Conservation (phyloP, 2,888 invertebrate species). For the Aphodius granarius region DNA sequence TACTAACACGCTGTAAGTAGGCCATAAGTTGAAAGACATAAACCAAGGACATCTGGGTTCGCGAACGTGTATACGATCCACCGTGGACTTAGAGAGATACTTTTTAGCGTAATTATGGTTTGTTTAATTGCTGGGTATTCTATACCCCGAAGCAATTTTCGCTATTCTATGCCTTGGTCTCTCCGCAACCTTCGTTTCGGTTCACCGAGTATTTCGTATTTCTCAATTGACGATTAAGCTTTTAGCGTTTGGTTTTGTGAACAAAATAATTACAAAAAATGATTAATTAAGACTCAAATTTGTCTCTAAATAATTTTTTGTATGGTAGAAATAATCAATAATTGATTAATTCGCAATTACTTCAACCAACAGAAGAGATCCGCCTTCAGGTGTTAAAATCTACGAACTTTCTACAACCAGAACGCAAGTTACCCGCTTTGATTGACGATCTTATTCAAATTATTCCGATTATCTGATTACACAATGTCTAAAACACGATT, state of each 20-base stretch:
- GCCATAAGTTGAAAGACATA: constrained; percentile 65
- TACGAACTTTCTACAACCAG: not conserved
- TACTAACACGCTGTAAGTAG: constrained; percentile 48
- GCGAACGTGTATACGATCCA: constrained; percentile 51
- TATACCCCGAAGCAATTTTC: constrained; percentile 34
- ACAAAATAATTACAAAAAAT: too few relatives aligned
- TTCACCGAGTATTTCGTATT: constrained; percentile 27
- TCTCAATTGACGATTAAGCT: not conserved
- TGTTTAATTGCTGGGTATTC: constrained; percentile 41
- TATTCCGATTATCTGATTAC: not conserved
- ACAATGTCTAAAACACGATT: not conserved
- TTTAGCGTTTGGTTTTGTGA: too few relatives aligned
- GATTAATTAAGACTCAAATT: too few relatives aligned
- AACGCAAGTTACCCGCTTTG: not conserved
- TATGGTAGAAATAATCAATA: too few relatives aligned
- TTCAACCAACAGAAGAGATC: not conserved
- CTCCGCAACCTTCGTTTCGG: constrained; percentile 24
- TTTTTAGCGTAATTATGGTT: constrained; percentile 40
- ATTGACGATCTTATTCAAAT: not conserved
- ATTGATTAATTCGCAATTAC: not conserved
- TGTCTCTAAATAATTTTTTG: too few relatives aligned
- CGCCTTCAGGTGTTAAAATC: not conserved
- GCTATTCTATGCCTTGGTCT: constrained; percentile 22
- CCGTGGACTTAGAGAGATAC: constrained; percentile 44
- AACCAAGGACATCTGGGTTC: constrained; percentile 73